A percentile compares a stretch with the other conserved stretches of the same genome.
Conservation (phyloP, 2,888 invertebrate species). For the Heteromyza rotundicornis region DNA sequence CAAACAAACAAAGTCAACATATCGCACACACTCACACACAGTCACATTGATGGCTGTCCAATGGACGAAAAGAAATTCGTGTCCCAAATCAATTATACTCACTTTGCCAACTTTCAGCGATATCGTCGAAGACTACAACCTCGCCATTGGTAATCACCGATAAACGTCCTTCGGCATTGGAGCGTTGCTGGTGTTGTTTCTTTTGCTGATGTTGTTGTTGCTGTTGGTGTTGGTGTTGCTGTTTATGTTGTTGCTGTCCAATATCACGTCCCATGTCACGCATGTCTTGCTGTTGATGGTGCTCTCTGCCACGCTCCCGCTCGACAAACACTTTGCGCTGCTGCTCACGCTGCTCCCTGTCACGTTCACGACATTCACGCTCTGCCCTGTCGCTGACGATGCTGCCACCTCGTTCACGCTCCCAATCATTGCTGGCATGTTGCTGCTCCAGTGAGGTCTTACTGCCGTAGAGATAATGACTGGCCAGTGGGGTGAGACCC, state of each 20-base stretch:
- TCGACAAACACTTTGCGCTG: constrained; percentile 36
- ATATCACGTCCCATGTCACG: constrained; percentile 28
- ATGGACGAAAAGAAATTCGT: no score
- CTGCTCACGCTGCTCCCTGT: constrained; percentile 49
- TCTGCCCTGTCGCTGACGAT: neutral
- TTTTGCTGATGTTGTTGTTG: constrained; percentile 29
- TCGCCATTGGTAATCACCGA: constrained; percentile 75
- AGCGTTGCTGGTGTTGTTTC: constrained; percentile 33
- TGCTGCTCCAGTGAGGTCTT: constrained; percentile 48
- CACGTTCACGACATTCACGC: constrained; percentile 33
- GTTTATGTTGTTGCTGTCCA: constrained; percentile 28
- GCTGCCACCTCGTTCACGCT: constrained; percentile 23
- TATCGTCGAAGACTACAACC: constrained; percentile 86
- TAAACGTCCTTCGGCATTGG: constrained; percentile 43
- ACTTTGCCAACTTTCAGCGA: constrained; percentile 82
- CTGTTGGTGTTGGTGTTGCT: constrained; percentile 28
- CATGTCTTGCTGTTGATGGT: constrained; percentile 22
- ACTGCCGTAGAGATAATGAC: constrained; percentile 52
- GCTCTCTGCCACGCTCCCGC: constrained; percentile 12
- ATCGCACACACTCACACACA: no score
- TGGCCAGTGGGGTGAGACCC: constrained; percentile 48
- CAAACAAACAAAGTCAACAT: no score
- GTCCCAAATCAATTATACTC: constrained; percentile 40
- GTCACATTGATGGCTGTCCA: no score
- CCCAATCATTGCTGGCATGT: constrained; percentile 27